Evolutionary conservation across 2,797 vertebrate genomes (phyloP).

Genomic region (Rhabdomys pumilio): DNA sequence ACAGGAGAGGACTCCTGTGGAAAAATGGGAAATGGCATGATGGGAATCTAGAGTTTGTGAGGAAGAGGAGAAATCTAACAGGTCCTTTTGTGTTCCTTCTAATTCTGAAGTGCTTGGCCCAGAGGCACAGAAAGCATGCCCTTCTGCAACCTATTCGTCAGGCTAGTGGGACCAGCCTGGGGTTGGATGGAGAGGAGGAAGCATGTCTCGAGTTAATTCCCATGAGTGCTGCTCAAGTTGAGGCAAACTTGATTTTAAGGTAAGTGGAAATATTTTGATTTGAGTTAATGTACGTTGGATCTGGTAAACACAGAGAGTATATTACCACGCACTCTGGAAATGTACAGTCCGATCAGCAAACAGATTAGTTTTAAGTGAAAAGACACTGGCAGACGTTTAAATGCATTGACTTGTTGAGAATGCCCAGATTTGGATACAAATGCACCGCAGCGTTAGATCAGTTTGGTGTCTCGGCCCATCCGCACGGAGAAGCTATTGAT

Average conservation of each 20-base stretch:
- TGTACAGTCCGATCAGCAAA: conserved; percentile 79
- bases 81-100: neutral
- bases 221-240: conserved; percentile 35
- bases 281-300: conserved; percentile 74
- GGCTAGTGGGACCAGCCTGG: neutral
- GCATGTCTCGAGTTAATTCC: conserved; percentile 21
- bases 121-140: neutral
- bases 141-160: neutral
- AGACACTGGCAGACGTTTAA: conserved; percentile 84
- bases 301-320: conserved; percentile 76
- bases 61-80: neutral
- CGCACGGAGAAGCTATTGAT: conserved; percentile 88
- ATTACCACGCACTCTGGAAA: conserved; percentile 51
- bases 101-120: neutral
- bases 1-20: neutral
- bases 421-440: conserved; percentile 85
- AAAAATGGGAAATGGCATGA: neutral
- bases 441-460: conserved; percentile 77
- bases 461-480: conserved; percentile 88
- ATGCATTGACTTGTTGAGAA: conserved; percentile 86
- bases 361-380: conserved; percentile 84
- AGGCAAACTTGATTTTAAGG: conserved; percentile 72
- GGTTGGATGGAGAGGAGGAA: neutral
- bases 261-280: conserved; percentile 82
- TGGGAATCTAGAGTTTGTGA: neutral